Conservation (phyloP, 92 coral and sea anemone species). For the Metridium senile region DNA sequence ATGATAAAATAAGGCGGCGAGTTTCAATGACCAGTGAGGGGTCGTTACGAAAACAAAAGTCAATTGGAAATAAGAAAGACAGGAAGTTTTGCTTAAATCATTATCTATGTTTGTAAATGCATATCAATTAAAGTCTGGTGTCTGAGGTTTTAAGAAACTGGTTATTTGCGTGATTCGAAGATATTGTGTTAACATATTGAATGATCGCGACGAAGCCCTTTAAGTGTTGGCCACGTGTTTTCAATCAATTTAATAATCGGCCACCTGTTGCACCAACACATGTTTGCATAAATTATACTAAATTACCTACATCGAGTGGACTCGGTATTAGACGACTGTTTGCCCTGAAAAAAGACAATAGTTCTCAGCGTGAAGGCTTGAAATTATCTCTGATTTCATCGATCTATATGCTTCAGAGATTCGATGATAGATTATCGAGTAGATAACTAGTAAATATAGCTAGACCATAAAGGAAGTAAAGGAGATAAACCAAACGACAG, state of each 20-base stretch:
- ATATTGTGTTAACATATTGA: conserved; percentile 3
- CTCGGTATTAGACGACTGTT: conserved; percentile 16
- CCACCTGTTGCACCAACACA: conserved; percentile 35
- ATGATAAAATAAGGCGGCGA: neutral
- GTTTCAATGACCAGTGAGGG: neutral
- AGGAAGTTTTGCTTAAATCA: neutral
- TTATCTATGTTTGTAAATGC: neutral
- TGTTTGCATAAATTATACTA: conserved; percentile 19
- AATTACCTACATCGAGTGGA: neutral
- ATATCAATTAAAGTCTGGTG: neutral
- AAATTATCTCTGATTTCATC: conserved; percentile 10
- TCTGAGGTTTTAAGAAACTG: neutral
- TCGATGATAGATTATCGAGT: neutral
- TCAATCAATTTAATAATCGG: conserved; percentile 6
- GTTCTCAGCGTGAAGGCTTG: neutral
- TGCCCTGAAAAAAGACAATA: conserved; percentile 12
- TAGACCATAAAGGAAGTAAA: neutral
- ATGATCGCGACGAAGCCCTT: conserved; percentile 27
- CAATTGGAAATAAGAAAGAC: neutral
- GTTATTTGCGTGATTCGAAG: conserved; percentile 17
- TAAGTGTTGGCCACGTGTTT: conserved; percentile 34
- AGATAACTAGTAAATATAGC: neutral
- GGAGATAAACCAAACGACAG: too few relatives aligned
- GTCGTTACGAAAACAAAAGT: neutral
- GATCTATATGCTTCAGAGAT: neutral